Evolutionary conservation across 2,113 vertebrate species (phyloP), one percentile per base, ranked within the genome.

Genomic region (Illadopsis cleaveri): DNA sequence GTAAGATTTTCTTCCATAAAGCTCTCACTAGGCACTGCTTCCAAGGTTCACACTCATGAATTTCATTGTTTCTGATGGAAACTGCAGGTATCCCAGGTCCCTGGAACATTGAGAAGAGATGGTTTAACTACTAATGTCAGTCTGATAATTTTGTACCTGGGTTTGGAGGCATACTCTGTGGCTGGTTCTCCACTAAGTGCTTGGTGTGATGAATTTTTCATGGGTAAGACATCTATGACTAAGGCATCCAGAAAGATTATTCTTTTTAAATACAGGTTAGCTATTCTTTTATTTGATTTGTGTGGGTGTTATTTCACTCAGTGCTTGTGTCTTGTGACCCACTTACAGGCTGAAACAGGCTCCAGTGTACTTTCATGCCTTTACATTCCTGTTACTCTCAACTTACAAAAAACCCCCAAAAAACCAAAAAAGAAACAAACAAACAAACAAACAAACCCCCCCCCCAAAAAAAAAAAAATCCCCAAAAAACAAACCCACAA

Each of bases 211-310:
- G 84, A 35, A 57, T 96, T 90, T 97, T 96, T 95, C 78, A 88
- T 90, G 89, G 73, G 64, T 88, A 76, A 89, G 82, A 81, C 57
- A 75, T 77, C 70, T 87, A 70, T 90, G 88, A 96, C 73, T 92
- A 84, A 89, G 64, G 89, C 56, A 88, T 22, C 64, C 50, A 94
- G 90, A 90, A 92, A 96, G 79, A 94, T 72, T 92, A 92, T 94
- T 80, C 70, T 95, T 76, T 82, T 96, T 96, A 97, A 97, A 94
- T 93, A 95, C 78, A 96, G 70, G 87, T 96, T 97, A 97, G 93
- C 42, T 86, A 57, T 81, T 50, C 70, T 92, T 84, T 94, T 91
- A 97, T 95, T 68, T 86, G 73, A 78, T 95, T 96, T 90, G 79
- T 58, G 93, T 95, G 84, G 92, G 96, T 89, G 96, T 89, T 72